phyloP scores from a whole-genome alignment of 2,797 vertebrate species.

The Sebastiscus albofasciatus region DNA sequence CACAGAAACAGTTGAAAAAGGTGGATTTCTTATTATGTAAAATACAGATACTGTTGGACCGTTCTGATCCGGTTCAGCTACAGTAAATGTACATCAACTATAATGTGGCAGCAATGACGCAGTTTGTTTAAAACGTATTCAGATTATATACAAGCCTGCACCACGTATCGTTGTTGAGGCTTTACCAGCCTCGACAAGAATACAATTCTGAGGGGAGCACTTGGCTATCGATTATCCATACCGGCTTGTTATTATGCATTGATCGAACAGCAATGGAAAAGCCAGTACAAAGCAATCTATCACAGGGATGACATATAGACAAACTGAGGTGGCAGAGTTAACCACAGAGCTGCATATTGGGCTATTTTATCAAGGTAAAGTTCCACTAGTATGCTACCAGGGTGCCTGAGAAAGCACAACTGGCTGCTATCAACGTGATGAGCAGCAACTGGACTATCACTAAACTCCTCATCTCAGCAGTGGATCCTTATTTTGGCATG shows the following conservation, averaged over 20 bases:
- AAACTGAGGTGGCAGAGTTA: not conserved
- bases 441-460: not conserved
- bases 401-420: not conserved
- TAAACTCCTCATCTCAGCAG: not conserved
- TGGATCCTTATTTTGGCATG: not conserved
- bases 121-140: conserved; percentile 13
- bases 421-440: not conserved
- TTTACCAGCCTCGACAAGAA: conserved; percentile 16
- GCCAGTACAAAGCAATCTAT: not conserved
- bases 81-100: not conserved
- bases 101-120: not conserved
- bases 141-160: not conserved
- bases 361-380: not conserved
- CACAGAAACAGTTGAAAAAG: conserved; percentile 29
- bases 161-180: not conserved
- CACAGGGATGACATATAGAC: not conserved
- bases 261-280: conserved; percentile 11
- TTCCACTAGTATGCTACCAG: not conserved
- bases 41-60: not conserved
- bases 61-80: not conserved
- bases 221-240: conserved; percentile 3
- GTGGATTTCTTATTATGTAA: conserved; percentile 9
- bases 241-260: conserved; percentile 18
- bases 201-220: not conserved
- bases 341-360: not conserved